Evolutionary conservation across 2,888 invertebrate species (phyloP).

Genomic region (Ectobius pallidus): DNA sequence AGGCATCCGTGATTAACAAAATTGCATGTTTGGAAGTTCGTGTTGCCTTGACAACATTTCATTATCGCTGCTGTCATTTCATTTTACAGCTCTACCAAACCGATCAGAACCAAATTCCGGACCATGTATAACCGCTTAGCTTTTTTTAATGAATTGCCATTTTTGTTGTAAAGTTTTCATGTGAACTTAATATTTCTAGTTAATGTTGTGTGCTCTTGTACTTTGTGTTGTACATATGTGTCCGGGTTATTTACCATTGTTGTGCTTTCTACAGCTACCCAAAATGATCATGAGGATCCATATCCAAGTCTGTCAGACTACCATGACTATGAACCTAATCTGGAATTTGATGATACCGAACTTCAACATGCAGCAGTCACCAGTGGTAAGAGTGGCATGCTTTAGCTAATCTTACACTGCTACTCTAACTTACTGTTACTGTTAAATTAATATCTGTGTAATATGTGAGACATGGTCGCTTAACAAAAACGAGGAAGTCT

Average conservation of each 20-base stretch:
- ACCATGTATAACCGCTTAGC: too few relatives aligned
- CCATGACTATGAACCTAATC: slow-evolving; percentile 92
- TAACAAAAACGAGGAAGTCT: too few relatives aligned
- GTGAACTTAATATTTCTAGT: neutral
- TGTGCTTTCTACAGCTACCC: slow-evolving; percentile 46
- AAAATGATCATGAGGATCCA: slow-evolving; percentile 70
- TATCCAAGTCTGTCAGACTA: slow-evolving; percentile 88
- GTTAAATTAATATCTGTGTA: too few relatives aligned
- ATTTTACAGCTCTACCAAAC: too few relatives aligned
- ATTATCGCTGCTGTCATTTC: too few relatives aligned
- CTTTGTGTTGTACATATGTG: neutral
- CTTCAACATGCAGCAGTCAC: slow-evolving; percentile 71
- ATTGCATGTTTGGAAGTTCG: too few relatives aligned
- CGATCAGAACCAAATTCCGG: too few relatives aligned
- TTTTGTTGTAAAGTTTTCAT: too few relatives aligned
- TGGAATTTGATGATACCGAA: slow-evolving; percentile 97
- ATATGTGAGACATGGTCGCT: too few relatives aligned
- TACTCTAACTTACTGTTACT: slow-evolving; percentile 36
- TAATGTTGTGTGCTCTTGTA: neutral
- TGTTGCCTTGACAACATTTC: too few relatives aligned
- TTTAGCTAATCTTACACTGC: slow-evolving; percentile 34
- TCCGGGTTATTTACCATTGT: slow-evolving; percentile 28
- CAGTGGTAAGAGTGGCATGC: slow-evolving; percentile 63
- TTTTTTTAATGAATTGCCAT: neutral
- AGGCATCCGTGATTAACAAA: too few relatives aligned